Evolutionary conservation across 1,140 invertebrate species (phyloP).

Genomic region (Agrilus planipennis): DNA sequence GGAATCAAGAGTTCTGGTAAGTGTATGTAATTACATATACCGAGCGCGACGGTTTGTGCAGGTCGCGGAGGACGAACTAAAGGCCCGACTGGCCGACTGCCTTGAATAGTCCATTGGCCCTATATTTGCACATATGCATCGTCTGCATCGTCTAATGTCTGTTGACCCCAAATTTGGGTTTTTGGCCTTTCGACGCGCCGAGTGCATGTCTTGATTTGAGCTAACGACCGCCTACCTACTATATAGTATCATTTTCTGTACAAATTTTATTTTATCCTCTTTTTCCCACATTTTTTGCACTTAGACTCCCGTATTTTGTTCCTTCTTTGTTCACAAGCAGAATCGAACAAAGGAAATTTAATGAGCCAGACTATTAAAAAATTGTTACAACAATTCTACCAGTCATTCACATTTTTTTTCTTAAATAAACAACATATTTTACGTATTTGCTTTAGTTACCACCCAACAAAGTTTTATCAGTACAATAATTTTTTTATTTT

Average conservation of each 20-base stretch:
- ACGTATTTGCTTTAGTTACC: too few relatives aligned
- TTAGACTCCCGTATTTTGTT: not conserved
- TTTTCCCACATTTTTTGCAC: not conserved
- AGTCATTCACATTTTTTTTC: too few relatives aligned
- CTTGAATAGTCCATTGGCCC: conserved; percentile 32
- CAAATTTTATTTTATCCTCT: not conserved
- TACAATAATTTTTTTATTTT: too few relatives aligned
- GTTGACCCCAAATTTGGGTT: conserved; percentile 29
- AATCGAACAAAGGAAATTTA: not conserved
- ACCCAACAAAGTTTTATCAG: too few relatives aligned
- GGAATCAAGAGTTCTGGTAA: too few relatives aligned
- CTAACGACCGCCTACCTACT: too few relatives aligned
- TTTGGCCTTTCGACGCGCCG: too few relatives aligned
- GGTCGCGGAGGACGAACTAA: not conserved
- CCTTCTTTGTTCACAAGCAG: not conserved
- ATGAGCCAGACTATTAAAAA: not conserved
- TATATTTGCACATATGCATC: conserved; percentile 22
- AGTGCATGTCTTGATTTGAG: too few relatives aligned
- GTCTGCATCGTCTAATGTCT: conserved; percentile 30
- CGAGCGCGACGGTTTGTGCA: too few relatives aligned
- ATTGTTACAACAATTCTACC: too few relatives aligned
- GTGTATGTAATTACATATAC: too few relatives aligned
- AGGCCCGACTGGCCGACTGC: conserved; percentile 25
- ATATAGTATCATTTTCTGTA: conserved; percentile 1
- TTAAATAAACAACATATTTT: too few relatives aligned